Percentiles rank a stretch among this genome's conserved stretches.
Conservation (phyloP, 2,113 vertebrate species). For the Dendrocopos noguchii region DNA sequence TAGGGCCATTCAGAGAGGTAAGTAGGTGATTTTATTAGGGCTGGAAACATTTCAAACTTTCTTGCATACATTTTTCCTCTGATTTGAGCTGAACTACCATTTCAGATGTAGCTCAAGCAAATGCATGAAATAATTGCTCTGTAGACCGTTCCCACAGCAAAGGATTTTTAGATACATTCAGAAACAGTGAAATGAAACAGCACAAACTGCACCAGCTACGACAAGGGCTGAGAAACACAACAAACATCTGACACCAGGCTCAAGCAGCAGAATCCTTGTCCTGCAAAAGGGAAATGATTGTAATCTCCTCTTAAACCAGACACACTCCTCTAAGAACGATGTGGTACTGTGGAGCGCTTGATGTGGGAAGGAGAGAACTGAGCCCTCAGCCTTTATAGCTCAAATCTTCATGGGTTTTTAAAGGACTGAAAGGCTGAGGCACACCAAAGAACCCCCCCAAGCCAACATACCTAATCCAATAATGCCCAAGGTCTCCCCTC, state of each 20-base stretch:
- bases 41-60: conserved; percentile 29
- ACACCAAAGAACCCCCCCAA: too few species aligned
- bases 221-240: background rate
- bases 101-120: background rate
- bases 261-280: background rate
- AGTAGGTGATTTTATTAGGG: conserved; percentile 49
- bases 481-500: conserved; percentile 96
- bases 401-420: background rate
- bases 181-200: background rate
- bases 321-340: background rate
- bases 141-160: background rate
- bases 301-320: background rate
- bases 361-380: background rate
- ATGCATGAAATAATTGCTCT: background rate
- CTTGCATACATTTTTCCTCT: background rate
- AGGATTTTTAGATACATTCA: background rate
- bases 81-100: background rate
- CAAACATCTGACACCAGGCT: background rate
- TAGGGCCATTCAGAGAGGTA: conserved; percentile 39
- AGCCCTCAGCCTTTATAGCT: background rate
- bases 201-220: background rate
- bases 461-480: conserved; percentile 86
- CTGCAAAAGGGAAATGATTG: background rate
- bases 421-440: rapidly evolving
- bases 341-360: background rate